Base-by-base conservation (phyloP, 2,113 vertebrate species). In the Leptobrachium ailaonicum region DNA sequence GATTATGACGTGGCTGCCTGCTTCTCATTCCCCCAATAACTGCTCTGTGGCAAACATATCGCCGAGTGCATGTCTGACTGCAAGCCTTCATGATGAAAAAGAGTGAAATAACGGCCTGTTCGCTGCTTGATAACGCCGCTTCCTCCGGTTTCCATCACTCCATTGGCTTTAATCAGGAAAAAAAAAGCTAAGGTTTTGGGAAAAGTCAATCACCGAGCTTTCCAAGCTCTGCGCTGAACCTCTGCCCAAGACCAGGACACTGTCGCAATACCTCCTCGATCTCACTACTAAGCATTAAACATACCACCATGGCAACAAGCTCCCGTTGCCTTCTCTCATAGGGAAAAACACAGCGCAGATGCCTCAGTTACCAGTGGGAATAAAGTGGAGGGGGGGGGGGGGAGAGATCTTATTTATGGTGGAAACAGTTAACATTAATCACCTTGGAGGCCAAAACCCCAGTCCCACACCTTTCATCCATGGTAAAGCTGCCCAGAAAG, bases 301-400 rank as follows among this genome's bases (percentile, higher is more conserved):
- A 75, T 54, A 70, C 83, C n/a, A 12, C 82, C 76, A 83, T 73
- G 76, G 79, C 71, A 85, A 85, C 84, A 44, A 54, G 73, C 82
- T 83, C 79, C 71, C 12, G 45, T 72, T 42, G 53, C 44, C 75
- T 73, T 78, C 79, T 44, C 70, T 43, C 42, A 45, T 69, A 44
- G 76, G 76, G 80, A 67, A 44, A 69, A 70, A 45, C 64, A 56
- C 66, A 69, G 50, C 53, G 4, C 56, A 54, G 73, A 76, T 43
- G 75, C 64, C 50, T n/a, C n/a, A 1, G 54, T 60, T 47, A 60
- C 44, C 66, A 41, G 14, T 40, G 66, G 40, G 53, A 69, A 77
- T 63, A 44, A 64, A 9, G 62, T 3, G 14, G 13, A 62, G 58
- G 14, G 67, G 45, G 43, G 66, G 66, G 50, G 12, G 12, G 53